Percentiles rank a stretch among this genome's conserved stretches.
These are phyloP conservation scores for Anthopleura xanthogrammica DNA, from an alignment of 92 coral and sea anemone genomes.

Conservation along the genomic window DNA sequence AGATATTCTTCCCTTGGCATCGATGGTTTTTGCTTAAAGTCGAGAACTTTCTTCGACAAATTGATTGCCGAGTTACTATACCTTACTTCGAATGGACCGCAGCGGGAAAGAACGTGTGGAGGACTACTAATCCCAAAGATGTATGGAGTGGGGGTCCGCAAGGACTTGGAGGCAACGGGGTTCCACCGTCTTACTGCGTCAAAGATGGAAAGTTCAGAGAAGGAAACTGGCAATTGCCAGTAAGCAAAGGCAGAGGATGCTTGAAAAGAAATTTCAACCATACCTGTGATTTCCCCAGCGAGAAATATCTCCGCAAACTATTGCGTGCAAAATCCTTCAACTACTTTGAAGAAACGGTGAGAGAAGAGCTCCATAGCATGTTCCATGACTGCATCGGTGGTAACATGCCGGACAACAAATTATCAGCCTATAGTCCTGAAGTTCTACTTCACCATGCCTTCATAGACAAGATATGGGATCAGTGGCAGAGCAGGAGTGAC, in stretches of 20 bases:
- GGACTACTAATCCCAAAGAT: constrained; percentile 15
- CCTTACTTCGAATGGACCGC: constrained; percentile 72
- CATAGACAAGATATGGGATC: constrained; percentile 67
- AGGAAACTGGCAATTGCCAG: constrained; percentile 29
- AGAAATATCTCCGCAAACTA: neutral
- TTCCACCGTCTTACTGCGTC: constrained; percentile 29
- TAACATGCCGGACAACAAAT: constrained; percentile 32
- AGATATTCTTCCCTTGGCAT: constrained; percentile 70
- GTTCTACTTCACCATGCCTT: constrained; percentile 65
- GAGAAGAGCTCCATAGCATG: constrained; percentile 36
- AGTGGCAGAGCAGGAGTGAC: constrained; percentile 48
- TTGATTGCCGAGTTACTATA: constrained; percentile 68
- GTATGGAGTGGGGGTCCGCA: constrained; percentile 55
- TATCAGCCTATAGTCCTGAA: constrained; percentile 54
- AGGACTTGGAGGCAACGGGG: constrained; percentile 58
- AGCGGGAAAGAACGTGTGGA: constrained; percentile 16
- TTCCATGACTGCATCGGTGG: constrained; percentile 63
- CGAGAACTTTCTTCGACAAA: constrained; percentile 59
- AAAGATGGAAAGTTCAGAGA: constrained; percentile 52
- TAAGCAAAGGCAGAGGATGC: constrained; percentile 53
- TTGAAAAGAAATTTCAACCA: constrained; percentile 43
- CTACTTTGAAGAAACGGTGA: constrained; percentile 38
- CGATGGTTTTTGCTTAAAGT: constrained; percentile 56
- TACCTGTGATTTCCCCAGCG: constrained; percentile 26
- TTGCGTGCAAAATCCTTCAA: constrained; percentile 17